Conservation (phyloP, 2,113 vertebrate species). For the Microtus richardsoni region DNA sequence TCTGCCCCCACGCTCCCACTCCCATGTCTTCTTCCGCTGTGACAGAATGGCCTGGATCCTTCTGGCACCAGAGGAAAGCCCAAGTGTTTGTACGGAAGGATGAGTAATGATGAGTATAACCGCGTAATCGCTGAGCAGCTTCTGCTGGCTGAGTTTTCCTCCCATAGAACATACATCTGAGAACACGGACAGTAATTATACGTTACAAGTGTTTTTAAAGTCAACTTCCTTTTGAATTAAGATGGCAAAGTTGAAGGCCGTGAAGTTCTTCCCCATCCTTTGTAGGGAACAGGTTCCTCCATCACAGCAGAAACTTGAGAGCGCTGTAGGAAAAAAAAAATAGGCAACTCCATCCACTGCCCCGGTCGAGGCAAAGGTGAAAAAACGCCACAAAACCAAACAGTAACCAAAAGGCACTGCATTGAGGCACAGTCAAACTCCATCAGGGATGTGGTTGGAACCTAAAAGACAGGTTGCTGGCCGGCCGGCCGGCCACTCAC, state of each 20-base stretch:
- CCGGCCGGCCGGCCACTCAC: background rate
- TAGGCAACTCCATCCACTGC: too few species aligned
- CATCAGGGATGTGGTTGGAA: background rate
- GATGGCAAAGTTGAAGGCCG: background rate
- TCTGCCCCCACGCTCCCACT: background rate
- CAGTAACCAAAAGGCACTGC: background rate
- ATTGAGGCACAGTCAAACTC: background rate
- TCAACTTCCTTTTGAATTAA: background rate
- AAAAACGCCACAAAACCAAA: background rate
- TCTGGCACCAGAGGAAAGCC: background rate
- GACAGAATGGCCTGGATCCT: background rate
- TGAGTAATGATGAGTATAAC: background rate
- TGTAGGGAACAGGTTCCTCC: background rate
- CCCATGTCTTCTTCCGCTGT: fast-evolving
- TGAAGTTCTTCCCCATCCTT: background rate
- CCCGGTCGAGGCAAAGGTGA: background rate
- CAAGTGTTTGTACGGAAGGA: background rate
- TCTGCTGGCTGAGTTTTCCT: background rate
- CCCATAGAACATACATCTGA: background rate
- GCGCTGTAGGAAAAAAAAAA: background rate
- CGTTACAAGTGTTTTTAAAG: background rate
- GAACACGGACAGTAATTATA: background rate
- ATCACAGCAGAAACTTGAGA: background rate
- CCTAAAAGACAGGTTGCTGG: background rate
- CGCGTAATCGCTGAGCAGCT: background rate